A percentile compares a stretch with the other conserved stretches of the same genome.
Evolutionary conservation across 2,113 vertebrate genomes (phyloP).

Genomic region (Corydoras sp.): DNA sequence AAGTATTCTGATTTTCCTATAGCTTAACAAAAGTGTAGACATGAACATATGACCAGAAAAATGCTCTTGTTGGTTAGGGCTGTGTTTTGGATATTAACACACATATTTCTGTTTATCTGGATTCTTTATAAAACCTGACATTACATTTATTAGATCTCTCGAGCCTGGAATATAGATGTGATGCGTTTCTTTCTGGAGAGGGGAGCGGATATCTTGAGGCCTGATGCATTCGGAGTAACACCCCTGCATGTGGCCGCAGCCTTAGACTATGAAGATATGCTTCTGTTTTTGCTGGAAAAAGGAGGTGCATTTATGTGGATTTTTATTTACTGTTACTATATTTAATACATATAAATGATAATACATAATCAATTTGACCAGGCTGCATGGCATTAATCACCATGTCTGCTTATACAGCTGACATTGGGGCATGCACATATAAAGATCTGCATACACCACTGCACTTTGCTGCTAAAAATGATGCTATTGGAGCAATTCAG

Average conservation of each 20-base stretch:
- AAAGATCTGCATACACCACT: slow-evolving; percentile 56
- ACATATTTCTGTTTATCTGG: too few species aligned
- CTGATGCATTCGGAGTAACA: slow-evolving; percentile 56
- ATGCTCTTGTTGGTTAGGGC: too few species aligned
- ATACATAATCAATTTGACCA: not conserved
- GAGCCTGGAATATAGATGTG: slow-evolving; percentile 61
- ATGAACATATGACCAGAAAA: too few species aligned
- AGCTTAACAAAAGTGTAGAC: too few species aligned
- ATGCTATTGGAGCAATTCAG: slow-evolving; percentile 44
- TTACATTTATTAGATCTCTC: slow-evolving; percentile 50
- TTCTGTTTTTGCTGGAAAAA: slow-evolving; percentile 54
- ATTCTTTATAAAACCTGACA: too few species aligned
- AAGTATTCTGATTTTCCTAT: too few species aligned
- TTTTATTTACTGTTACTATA: not conserved
- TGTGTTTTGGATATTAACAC: too few species aligned
- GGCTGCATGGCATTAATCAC: not conserved
- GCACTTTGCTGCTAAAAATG: slow-evolving; percentile 63
- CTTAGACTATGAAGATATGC: slow-evolving; percentile 61
- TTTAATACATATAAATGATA: not conserved
- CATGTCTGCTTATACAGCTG: slow-evolving; percentile 44
- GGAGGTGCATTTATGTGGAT: slow-evolving; percentile 44
- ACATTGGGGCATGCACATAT: slow-evolving; percentile 42
- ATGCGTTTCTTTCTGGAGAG: slow-evolving; percentile 62
- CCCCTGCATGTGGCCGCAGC: slow-evolving; percentile 61
- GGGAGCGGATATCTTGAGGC: slow-evolving; percentile 48